Base-by-base conservation (phyloP, 1,140 invertebrate species). In the Zaprionus davidi region DNA sequence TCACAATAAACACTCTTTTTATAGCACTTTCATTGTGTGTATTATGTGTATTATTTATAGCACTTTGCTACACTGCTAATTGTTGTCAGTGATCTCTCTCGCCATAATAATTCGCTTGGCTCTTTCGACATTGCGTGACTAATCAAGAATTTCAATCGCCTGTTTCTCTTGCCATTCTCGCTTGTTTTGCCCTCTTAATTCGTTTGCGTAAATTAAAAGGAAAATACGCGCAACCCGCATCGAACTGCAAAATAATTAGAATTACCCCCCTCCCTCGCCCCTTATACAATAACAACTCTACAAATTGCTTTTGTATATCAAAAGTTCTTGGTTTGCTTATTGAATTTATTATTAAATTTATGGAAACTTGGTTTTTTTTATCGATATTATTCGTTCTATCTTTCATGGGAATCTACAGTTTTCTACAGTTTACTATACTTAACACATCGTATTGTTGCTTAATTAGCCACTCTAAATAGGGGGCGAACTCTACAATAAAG, bases 41-140 rank as follows among this genome's bases (percentile, higher is more conserved):
- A 46, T 46, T 46, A 46, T 20, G 41, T 20, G 41, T 9, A 11
- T 46, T 46, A 46, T 46, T 46, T 46, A 46, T 46, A 46, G n/a
- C 41, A 46, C 41, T 46, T 46, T 41, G n/a, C 2, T 17, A 46
- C 41, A 46, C 31, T 34, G 7, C 41, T 46, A 46, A 46, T 46
- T 46, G n/a, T 17, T 44, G n/a, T 46, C 41, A 46, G 31, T 34
- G 31, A 34, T 34, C 31, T 34, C 28, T n/a, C n/a, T 46, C 6
- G 41, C 41, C 17, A 46, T 46, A 38, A 13, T 13, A 9, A 46
- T 44, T 44, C 6, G 6, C n/a, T 44, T 17, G 41, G 41, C 3
- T 17, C 38, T 41, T n/a, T 41, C 38, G 2, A 41, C 6, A 17
- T 46, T 46, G 41, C 41, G 41, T 46, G 41, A 46, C 41, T 20